A percentile compares a stretch with the other conserved stretches of the same genome.
Conservation (phyloP, 2,888 invertebrate genomes). For the Chrysodeixis includens region DNA sequence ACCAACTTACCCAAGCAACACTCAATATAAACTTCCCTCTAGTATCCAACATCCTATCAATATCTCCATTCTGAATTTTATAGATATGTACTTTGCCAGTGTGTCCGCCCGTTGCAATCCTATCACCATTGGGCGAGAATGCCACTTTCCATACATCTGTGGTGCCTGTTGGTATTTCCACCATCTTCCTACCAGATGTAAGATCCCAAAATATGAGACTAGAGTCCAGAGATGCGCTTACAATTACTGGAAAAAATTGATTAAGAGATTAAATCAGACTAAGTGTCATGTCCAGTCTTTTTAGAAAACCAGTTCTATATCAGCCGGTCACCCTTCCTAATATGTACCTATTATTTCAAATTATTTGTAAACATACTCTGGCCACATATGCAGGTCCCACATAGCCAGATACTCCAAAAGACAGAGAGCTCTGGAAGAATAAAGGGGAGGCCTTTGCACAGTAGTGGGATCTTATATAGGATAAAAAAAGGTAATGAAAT, state of each 20-base stretch:
- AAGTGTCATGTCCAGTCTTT: too few species aligned
- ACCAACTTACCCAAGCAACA: slow-evolving; percentile 97
- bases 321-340: too few species aligned
- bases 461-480: too few species aligned
- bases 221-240: slow-evolving; percentile 97
- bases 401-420: too few species aligned
- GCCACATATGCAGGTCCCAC: too few species aligned
- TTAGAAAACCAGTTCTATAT: too few species aligned
- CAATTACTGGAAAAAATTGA: slow-evolving; percentile 90
- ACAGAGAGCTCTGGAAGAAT: too few species aligned
- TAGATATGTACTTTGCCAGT: slow-evolving; percentile 97
- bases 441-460: too few species aligned
- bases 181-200: slow-evolving; percentile 94
- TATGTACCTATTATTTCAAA: too few species aligned
- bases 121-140: slow-evolving; percentile 97
- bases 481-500: too few species aligned
- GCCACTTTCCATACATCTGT: slow-evolving; percentile 98
- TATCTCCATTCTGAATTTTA: slow-evolving; percentile 94
- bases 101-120: slow-evolving; percentile 96
- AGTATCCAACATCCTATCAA: slow-evolving; percentile 95
- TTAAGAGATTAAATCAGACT: too few species aligned
- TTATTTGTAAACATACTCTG: too few species aligned
- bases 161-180: slow-evolving; percentile 95
- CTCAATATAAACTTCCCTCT: slow-evolving; percentile 97
- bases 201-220: slow-evolving; percentile 97